Percentiles rank a stretch among this genome's conserved stretches.
Evolutionary conservation across 2,888 invertebrate species (phyloP).

Genomic region (Brachypterus glaber): DNA sequence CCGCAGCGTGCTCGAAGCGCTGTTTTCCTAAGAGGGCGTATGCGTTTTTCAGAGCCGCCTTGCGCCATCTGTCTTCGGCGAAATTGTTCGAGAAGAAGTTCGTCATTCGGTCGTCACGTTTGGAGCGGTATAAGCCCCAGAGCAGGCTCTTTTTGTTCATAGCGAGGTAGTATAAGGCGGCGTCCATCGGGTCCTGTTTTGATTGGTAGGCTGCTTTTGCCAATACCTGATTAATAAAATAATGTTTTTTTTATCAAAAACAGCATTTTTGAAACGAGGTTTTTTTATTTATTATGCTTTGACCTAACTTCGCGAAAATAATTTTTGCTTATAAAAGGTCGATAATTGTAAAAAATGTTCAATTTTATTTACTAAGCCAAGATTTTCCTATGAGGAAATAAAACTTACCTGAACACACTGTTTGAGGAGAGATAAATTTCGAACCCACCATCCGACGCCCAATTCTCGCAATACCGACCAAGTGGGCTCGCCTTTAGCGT

Average conservation of each 20-base stretch:
- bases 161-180: conserved; percentile 93
- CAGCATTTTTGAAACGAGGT: too few relatives aligned
- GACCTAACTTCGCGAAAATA: too few relatives aligned
- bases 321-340: too few relatives aligned
- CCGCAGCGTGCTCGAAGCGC: conserved; percentile 94
- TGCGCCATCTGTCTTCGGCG: conserved; percentile 85
- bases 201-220: conserved; percentile 89
- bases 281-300: too few relatives aligned
- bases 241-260: too few relatives aligned
- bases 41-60: conserved; percentile 96
- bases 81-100: conserved; percentile 94
- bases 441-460: conserved; percentile 93
- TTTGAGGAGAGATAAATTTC: conserved; percentile 71
- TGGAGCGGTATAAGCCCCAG: conserved; percentile 87
- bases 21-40: conserved; percentile 91
- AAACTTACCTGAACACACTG: conserved; percentile 82
- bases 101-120: conserved; percentile 85
- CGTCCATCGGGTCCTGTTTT: conserved; percentile 93
- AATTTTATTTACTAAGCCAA: too few relatives aligned
- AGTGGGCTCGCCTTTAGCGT: conserved; percentile 71
- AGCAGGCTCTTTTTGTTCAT: conserved; percentile 96
- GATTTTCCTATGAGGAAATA: too few relatives aligned
- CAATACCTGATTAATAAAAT: too few relatives aligned
- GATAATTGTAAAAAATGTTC: too few relatives aligned
- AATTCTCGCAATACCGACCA: conserved; percentile 89